These are phyloP conservation scores for Corythucha ciliata DNA, from an alignment of 2,888 invertebrate genomes.

Conservation along the genomic window DNA sequence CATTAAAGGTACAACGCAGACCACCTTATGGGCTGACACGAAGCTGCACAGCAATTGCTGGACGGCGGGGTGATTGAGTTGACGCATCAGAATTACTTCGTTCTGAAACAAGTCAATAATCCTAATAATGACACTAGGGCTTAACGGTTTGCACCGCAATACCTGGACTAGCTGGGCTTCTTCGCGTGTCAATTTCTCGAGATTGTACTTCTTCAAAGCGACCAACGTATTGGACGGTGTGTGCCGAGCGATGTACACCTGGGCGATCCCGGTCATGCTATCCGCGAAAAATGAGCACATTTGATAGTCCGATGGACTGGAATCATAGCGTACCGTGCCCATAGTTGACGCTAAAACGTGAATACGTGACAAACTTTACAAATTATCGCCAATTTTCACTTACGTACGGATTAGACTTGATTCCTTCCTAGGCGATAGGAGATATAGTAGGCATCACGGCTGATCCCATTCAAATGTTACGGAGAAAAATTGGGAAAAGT, in stretches of 20 bases:
- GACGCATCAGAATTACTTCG: conserved; percentile 67
- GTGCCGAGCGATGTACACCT: conserved; percentile 61
- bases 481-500: no score
- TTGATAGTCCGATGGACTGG: conserved; percentile 49
- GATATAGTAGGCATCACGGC: no score
- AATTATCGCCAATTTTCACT: no score
- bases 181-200: conserved; percentile 49
- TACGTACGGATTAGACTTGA: no score
- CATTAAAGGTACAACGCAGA: conserved; percentile 73
- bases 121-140: background rate
- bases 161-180: conserved; percentile 31
- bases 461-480: no score
- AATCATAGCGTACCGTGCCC: conserved; percentile 23
- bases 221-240: conserved; percentile 56
- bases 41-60: conserved; percentile 66
- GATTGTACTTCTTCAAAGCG: conserved; percentile 64
- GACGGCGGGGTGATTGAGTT: conserved; percentile 70
- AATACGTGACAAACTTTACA: no score
- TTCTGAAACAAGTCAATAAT: conserved; percentile 48
- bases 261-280: conserved; percentile 59
- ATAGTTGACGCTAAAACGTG: no score
- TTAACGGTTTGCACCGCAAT: background rate
- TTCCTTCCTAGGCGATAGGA: no score
- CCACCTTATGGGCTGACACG: conserved; percentile 65
- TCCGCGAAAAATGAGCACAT: conserved; percentile 57